Evolutionary conservation across 2,888 invertebrate genomes (phyloP).

Genomic region (Microchrysa polita): DNA sequence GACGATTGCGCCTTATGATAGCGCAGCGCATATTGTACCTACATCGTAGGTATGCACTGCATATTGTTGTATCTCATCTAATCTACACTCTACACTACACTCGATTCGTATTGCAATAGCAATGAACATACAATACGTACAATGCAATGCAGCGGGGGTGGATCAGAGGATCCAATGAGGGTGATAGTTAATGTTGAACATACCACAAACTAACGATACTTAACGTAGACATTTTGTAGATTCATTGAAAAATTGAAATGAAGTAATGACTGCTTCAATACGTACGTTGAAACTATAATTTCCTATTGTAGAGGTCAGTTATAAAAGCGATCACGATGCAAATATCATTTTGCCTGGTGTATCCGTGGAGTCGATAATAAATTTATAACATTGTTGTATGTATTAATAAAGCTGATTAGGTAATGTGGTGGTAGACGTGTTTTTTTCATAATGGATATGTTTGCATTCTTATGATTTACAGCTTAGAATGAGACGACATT

Average conservation of each 20-base stretch:
- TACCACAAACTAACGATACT: not conserved
- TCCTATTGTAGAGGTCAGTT: constrained; percentile 39
- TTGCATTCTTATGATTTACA: constrained; percentile 37
- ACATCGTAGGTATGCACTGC: constrained; percentile 3
- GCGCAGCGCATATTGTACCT: not conserved
- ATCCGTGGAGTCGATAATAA: not conserved
- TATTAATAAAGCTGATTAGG: constrained; percentile 12
- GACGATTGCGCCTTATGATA: constrained; percentile 10
- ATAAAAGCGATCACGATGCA: constrained; percentile 25
- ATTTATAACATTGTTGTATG: not conserved
- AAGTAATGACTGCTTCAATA: constrained; percentile 6
- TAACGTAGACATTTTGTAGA: not conserved
- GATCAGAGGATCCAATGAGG: constrained; percentile 3
- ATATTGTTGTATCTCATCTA: not conserved
- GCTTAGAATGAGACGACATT: not conserved
- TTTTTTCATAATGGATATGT: constrained; percentile 1
- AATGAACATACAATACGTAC: not conserved
- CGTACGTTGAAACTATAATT: not conserved
- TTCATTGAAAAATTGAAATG: constrained; percentile 18
- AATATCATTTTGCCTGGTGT: not conserved
- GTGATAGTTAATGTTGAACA: not conserved
- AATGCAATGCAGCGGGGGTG: not conserved
- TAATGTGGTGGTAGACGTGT: not conserved
- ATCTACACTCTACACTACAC: not conserved
- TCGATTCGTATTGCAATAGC: not conserved